phyloP scores from a whole-genome alignment of 2,797 vertebrate species.

The Myoxocephalus aenaeus region DNA sequence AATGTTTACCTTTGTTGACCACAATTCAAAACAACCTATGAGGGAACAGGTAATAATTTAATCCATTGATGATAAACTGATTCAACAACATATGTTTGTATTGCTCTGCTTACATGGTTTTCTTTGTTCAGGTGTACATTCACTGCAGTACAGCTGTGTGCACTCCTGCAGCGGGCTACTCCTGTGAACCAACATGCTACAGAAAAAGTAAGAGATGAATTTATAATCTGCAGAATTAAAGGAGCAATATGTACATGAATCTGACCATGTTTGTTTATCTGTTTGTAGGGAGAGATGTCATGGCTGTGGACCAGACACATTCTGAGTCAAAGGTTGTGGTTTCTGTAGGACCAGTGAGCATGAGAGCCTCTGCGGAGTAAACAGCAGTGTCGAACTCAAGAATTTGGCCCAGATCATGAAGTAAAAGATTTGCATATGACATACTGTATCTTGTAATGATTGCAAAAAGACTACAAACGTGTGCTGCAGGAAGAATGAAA shows the following conservation, averaged over 20 bases:
- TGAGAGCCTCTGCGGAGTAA: constrained; percentile 11
- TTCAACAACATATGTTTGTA: not conserved
- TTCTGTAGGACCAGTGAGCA: constrained; percentile 55
- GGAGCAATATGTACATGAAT: too few relatives aligned
- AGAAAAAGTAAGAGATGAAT: constrained; percentile 64
- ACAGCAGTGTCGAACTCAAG: not conserved
- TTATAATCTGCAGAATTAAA: too few relatives aligned
- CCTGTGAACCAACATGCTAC: constrained; percentile 58
- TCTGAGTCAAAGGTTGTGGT: constrained; percentile 44
- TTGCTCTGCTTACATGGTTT: constrained; percentile 18
- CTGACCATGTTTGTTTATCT: too few relatives aligned
- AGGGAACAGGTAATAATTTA: constrained; percentile 36
- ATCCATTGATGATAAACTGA: not conserved
- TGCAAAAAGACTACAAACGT: constrained; percentile 15
- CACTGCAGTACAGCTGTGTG: constrained; percentile 81
- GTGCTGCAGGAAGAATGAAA: not conserved
- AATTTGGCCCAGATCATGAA: not conserved
- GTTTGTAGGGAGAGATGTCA: constrained; percentile 27
- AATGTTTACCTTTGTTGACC: constrained; percentile 81
- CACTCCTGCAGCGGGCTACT: constrained; percentile 3
- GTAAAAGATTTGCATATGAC: too few relatives aligned
- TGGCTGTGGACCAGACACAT: not conserved
- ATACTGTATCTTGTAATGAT: too few relatives aligned
- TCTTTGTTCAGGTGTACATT: constrained; percentile 71
- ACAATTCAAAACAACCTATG: not conserved